A percentile compares a stretch with the other conserved stretches of the same genome.
Conservation (phyloP, 2,113 vertebrate genomes). For the Macroglossus sobrinus region DNA sequence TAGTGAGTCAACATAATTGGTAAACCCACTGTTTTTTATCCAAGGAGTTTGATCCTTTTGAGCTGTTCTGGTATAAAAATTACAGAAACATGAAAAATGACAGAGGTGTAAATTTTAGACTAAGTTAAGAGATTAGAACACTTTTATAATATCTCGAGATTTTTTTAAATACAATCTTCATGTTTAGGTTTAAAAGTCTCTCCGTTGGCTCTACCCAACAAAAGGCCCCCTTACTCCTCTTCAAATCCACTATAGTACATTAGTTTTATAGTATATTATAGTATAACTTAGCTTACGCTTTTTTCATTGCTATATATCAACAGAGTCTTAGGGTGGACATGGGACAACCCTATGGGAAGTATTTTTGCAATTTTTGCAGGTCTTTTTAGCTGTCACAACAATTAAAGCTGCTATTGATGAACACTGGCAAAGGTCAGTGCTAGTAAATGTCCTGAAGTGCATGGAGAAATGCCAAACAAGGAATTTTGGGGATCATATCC, state of each 20-base stretch:
- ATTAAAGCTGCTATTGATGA: background rate
- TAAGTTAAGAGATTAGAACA: background rate
- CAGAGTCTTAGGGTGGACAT: background rate
- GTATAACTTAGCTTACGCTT: background rate
- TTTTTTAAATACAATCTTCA: constrained; percentile 14
- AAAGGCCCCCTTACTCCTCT: background rate
- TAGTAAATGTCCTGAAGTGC: background rate
- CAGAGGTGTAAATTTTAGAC: background rate
- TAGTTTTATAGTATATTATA: background rate
- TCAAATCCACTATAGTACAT: background rate
- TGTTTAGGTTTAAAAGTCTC: background rate
- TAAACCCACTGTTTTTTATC: background rate
- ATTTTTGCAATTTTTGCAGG: background rate
- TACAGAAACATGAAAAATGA: background rate
- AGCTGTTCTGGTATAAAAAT: background rate
- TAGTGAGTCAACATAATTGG: background rate
- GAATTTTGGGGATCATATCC: background rate
- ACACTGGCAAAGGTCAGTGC: background rate
- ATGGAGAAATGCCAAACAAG: background rate
- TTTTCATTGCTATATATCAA: background rate
- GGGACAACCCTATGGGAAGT: background rate
- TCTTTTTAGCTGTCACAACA: background rate
- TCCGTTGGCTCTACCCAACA: background rate
- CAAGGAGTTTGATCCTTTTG: background rate
- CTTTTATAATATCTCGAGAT: background rate